Base-by-base conservation (phyloP, 2,113 vertebrate species). In the Phalacrocorax pelagicus region DNA sequence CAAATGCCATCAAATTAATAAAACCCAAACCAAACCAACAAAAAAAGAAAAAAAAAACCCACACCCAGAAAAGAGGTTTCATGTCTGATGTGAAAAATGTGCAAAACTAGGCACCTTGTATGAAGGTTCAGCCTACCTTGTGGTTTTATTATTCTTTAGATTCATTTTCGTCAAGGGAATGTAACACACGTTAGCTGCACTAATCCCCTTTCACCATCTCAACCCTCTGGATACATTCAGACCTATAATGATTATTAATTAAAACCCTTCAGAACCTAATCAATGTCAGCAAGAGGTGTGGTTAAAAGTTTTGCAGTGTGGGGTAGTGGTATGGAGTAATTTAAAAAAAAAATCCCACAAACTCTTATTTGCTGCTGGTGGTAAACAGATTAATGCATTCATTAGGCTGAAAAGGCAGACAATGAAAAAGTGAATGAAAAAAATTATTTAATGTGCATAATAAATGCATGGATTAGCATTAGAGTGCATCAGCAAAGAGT, bases 41-140 rank as follows among this genome's bases (percentile, higher is more conserved):
- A 65, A 57, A 47, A 54, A 24, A 0, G 9, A 89, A 52, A 12
- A 42, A 65, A 47, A 54, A 24, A 0, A 0, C 18, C 16, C 23
- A 54, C 69, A 32, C 10, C 23, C 24, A 21, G 34, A 65, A 52
- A 74, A 86, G 17, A 36, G 3, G 12, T 82, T 49, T 54, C 19
- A 15, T 8, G 8, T 38, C 40, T 70, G 55, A 51, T 51, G 8
- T 55, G 38, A 79, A 82, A 69, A 49, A 38, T 36, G 7, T 51
- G 51, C 46, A 44, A 55, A 44, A 44, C 30, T 63, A 27, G 26
- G 5, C 11, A 40, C n/a, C 27, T 51, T 49, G 17, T 55, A 21
- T 32, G 20, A 65, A 87, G 5, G 10, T 72, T 81, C 40, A 71
- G 2, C 17, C 27, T 59, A 19, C 19, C 14, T 47, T 34, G 15